These are phyloP conservation scores for Pica pica DNA, from an alignment of 2,113 vertebrate species.

Conservation along the genomic window DNA sequence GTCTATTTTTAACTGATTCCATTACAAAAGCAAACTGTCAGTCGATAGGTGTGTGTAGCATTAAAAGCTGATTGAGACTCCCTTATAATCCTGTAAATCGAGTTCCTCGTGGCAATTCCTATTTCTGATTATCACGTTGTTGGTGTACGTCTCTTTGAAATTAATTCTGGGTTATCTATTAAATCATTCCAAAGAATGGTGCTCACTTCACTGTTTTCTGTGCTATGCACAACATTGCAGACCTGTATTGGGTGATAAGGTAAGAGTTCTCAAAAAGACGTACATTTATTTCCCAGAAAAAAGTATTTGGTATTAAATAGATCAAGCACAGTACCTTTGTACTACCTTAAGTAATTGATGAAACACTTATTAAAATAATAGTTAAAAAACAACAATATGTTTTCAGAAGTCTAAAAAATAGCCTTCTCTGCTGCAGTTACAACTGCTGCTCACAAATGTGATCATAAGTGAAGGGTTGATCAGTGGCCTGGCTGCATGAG, in stretches of 20 bases:
- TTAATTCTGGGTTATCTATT: background rate
- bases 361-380: background rate
- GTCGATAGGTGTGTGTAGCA: background rate
- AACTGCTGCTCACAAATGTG: background rate
- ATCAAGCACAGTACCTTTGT: background rate
- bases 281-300: background rate
- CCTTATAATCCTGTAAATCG: background rate
- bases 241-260: background rate
- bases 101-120: background rate
- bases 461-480: background rate
- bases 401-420: conserved; percentile 9
- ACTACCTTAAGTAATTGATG: background rate
- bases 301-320: background rate
- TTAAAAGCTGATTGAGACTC: background rate
- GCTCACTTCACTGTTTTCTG: background rate
- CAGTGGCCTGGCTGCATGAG: background rate
- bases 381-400: background rate
- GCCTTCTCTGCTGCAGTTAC: conserved; percentile 14
- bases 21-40: background rate
- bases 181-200: background rate
- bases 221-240: background rate
- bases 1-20: background rate
- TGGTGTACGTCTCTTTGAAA: background rate
- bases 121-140: background rate
- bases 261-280: background rate